Evolutionary conservation across 2,113 vertebrate species (phyloP).

Genomic region (Pseudorhombus dupliciocellatus): DNA sequence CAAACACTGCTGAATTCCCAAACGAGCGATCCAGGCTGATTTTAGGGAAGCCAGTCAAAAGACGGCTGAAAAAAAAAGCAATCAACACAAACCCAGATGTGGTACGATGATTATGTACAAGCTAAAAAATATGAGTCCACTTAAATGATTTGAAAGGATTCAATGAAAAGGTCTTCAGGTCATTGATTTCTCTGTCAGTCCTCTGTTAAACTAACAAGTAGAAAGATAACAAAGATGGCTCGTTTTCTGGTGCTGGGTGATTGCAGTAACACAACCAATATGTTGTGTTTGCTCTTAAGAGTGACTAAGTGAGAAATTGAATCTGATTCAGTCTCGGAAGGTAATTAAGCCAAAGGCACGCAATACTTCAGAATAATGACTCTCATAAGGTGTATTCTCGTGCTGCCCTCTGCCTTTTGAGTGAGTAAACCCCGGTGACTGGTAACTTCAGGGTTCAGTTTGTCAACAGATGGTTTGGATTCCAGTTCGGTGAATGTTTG

Average conservation of each 20-base stretch:
- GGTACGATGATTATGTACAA: conserved; percentile 39
- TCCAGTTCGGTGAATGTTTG: conserved; percentile 23
- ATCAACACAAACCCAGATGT: conserved; percentile 55
- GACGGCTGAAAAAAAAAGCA: conserved; percentile 28
- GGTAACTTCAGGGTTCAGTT: conserved; percentile 17
- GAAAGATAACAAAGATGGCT: neutral
- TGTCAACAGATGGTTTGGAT: conserved; percentile 40
- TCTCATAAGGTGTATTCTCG: conserved; percentile 19
- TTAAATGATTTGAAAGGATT: neutral
- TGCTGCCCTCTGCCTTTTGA: conserved; percentile 59
- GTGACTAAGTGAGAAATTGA: neutral
- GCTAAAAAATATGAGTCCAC: neutral
- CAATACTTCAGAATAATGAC: conserved; percentile 2
- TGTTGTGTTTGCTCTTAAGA: conserved; percentile 1
- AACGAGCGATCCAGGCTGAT: conserved; percentile 9
- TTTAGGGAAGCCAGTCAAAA: conserved; percentile 50
- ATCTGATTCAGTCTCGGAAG: neutral
- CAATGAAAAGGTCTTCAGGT: neutral
- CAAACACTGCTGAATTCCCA: conserved; percentile 38
- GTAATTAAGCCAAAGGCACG: conserved; percentile 1
- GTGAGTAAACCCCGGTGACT: conserved; percentile 8
- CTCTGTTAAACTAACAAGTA: neutral
- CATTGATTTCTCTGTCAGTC: neutral
- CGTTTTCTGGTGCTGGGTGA: neutral
- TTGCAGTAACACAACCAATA: neutral